phyloP scores from a whole-genome alignment of 30 jellyfish, hydroid and myxozoan genomes.

The Aurelia coerulea region DNA sequence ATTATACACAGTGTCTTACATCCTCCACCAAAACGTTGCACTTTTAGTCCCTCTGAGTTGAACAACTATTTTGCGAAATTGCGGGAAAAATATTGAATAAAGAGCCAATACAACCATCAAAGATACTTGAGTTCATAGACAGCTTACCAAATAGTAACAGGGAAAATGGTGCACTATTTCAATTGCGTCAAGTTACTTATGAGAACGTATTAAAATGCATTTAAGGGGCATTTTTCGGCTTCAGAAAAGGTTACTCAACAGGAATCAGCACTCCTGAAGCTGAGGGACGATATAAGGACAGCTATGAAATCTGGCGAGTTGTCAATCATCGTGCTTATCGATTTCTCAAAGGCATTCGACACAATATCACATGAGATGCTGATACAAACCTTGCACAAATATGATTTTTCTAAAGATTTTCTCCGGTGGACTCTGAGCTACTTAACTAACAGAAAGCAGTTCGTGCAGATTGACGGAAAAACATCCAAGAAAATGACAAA shows the following conservation, averaged over 20 bases:
- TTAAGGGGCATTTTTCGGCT: constrained; percentile 19
- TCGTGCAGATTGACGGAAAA: no score
- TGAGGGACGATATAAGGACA: constrained; percentile 10
- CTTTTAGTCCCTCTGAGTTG: constrained; percentile 22
- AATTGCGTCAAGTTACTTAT: constrained; percentile 4
- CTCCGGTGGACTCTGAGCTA: no score
- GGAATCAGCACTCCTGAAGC: constrained; percentile 43
- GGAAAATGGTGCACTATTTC: constrained; percentile 31
- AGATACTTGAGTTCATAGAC: constrained; percentile 21
- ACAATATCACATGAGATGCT: no score
- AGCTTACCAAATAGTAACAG: constrained; percentile 20
- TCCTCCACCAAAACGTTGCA: constrained; percentile 28
- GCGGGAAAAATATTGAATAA: constrained; percentile 19
- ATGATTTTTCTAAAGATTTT: no score
- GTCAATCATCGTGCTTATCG: no score
- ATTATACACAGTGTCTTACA: constrained; percentile 15
- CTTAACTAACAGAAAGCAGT: no score
- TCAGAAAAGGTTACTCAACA: constrained; percentile 13
- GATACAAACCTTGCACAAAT: no score
- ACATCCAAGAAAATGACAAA: no score
- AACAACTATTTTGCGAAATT: constrained; percentile 16
- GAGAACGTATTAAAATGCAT: constrained; percentile 1
- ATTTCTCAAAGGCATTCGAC: no score
- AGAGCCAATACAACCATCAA: constrained; percentile 6
- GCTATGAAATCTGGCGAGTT: constrained; percentile 13